phyloP scores from a whole-genome alignment of 2,113 vertebrate genomes.

The Varanus komodoensis region DNA sequence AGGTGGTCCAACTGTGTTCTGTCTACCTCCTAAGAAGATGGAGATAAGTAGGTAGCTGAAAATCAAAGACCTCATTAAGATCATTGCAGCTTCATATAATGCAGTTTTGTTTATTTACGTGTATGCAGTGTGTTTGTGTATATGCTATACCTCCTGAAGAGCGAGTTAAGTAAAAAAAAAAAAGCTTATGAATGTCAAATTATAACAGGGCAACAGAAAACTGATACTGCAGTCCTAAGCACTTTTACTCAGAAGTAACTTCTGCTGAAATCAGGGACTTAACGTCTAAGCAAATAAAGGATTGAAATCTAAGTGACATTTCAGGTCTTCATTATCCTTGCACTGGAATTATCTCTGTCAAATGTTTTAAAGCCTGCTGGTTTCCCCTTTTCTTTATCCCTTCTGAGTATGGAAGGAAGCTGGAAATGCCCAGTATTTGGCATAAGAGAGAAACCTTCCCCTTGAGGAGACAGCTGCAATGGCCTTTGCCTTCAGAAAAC shows the following conservation, averaged over 20 bases:
- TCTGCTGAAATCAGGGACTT: slow-evolving; percentile 5
- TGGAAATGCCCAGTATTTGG: neutral
- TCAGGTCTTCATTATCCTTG: neutral
- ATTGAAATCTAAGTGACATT: slow-evolving; percentile 4
- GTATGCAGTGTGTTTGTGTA: neutral
- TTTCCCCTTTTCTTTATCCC: neutral
- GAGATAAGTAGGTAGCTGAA: neutral
- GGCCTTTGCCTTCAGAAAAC: neutral
- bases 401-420: neutral
- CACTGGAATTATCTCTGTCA: neutral
- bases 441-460: neutral
- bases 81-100: neutral
- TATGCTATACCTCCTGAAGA: neutral
- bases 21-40: neutral
- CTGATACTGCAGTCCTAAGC: neutral
- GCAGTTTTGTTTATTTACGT: neutral
- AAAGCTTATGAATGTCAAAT: neutral
- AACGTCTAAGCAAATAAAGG: slow-evolving; percentile 9
- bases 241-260: slow-evolving; percentile 11
- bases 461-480: neutral
- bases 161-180: neutral
- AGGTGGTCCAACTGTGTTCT: neutral
- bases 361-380: neutral
- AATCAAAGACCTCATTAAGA: neutral
- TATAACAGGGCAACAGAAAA: neutral